A percentile compares a stretch with the other conserved stretches of the same genome.
phyloP scores from a whole-genome alignment of 2,113 vertebrate species.

The Hiodon tergisus region DNA sequence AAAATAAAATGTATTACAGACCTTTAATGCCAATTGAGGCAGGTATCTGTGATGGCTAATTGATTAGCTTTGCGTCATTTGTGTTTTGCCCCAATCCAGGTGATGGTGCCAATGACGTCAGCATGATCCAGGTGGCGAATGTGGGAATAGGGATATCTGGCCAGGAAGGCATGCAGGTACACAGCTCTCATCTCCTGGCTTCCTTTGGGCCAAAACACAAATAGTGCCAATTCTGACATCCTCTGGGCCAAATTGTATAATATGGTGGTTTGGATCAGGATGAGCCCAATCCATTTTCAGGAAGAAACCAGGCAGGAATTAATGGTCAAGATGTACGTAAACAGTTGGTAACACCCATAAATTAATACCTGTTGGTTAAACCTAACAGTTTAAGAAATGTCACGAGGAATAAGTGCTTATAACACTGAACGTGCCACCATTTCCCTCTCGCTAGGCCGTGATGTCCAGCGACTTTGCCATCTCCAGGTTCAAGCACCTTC shows the following conservation, averaged over 20 bases:
- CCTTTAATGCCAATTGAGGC: no score
- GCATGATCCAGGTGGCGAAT: constrained; percentile 81
- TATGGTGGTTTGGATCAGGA: neutral
- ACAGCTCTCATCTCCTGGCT: neutral
- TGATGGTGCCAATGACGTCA: constrained; percentile 82
- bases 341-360: neutral
- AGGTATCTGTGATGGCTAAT: no score
- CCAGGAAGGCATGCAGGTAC: constrained; percentile 85
- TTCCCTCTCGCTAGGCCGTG: constrained; percentile 55
- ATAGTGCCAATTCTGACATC: no score
- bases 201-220: no score
- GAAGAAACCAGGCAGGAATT: neutral
- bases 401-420: no score
- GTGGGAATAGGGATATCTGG: constrained; percentile 73
- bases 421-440: neutral
- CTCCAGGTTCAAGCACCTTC: constrained; percentile 67
- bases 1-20: no score
- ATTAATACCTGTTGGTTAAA: no score
- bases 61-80: neutral
- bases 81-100: constrained; percentile 47
- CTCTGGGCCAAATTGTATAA: no score
- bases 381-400: no score
- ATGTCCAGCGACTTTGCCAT: constrained; percentile 80
- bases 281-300: neutral
- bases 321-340: neutral